Base-by-base conservation (phyloP, 2,888 invertebrate genomes). In the Pandemis corylana region DNA sequence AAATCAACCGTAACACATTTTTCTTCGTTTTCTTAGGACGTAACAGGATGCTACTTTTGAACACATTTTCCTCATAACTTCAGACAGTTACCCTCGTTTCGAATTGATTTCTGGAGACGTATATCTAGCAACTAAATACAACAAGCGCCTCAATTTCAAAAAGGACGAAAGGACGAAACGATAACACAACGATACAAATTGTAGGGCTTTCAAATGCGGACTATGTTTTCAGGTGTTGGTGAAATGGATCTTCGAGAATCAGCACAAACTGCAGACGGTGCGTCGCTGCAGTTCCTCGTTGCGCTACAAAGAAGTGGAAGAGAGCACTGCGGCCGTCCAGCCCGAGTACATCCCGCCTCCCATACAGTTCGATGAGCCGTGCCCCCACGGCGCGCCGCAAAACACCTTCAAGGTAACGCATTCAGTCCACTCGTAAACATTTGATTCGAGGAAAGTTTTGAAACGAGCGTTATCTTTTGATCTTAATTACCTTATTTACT, bases 211-310 rank as follows among this genome's bases (percentile, higher is more conserved):
- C 10, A 63, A 41, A 56, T 36, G 28, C 9, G 49, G 10, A 49
- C 46, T n/a, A 13, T 41, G 28, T n/a, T 63, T 77, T 5, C 83
- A 96, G 96, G 93, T 95, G 78, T 89, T 96, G 79, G 95, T 96
- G 85, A 95, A 95, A 91, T 95, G 95, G 95, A 93, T 97, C 78
- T 95, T 96, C 86, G 95, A 96, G 88, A 96, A 96, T 84, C 97
- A 97, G 88, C 96, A 96, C 89, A 96, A 97, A 87, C 87, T 97
- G 79, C 95, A 95, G 80, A 96, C 96, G 64, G 92, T 95, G 59
- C 92, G 96, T 15, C 89, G 92, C 80, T 96, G 96, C 89, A 96
- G 95, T 83, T 95, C 94, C 72, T 93, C 94, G 62, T 83, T 94
- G 69, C 89, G 94, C 3, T 92, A 93, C 86, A 94, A 95, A 78